phyloP scores from a whole-genome alignment of 2,797 vertebrate species.

The Micropoecilia bifurca region DNA sequence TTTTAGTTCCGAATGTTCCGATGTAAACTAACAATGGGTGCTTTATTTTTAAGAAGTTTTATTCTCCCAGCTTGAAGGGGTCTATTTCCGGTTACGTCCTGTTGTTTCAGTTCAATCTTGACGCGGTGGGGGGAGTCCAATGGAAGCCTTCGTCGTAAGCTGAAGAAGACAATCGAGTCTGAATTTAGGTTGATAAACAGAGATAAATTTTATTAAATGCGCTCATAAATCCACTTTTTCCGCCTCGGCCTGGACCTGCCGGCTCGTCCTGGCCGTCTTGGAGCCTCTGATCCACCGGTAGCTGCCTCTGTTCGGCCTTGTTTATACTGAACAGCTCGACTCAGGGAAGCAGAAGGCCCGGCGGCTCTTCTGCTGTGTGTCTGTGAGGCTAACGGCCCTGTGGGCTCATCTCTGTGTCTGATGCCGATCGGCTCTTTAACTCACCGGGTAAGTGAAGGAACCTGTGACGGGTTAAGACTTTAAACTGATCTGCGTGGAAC shows the following conservation, averaged over 20 bases:
- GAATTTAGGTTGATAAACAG: conserved; percentile 51
- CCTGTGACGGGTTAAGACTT: rapidly evolving
- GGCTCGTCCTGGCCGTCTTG: neutral
- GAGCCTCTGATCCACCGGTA: neutral
- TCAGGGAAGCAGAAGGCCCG: conserved; percentile 75
- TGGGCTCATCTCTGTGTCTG: conserved; percentile 44
- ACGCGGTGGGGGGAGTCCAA: conserved; percentile 71
- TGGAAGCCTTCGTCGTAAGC: conserved; percentile 77
- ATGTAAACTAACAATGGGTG: rapidly evolving
- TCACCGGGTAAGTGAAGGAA: conserved; percentile 68
- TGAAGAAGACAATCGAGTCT: conserved; percentile 77
- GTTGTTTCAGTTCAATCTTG: conserved; percentile 31
- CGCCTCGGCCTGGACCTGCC: neutral
- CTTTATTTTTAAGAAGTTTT: neutral
- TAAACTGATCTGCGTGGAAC: no score
- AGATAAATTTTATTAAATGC: neutral
- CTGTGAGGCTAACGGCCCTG: conserved; percentile 49
- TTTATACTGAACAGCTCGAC: conserved; percentile 77
- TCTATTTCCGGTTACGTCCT: conserved; percentile 16
- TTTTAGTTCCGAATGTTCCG: neutral
- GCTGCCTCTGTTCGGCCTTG: conserved; percentile 63
- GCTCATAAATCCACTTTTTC: neutral
- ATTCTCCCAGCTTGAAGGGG: neutral
- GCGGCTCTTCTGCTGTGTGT: conserved; percentile 28
- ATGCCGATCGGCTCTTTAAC: conserved; percentile 61